Evolutionary conservation across 2,797 vertebrate genomes (phyloP).

Genomic region (Sebastes iracundus): DNA sequence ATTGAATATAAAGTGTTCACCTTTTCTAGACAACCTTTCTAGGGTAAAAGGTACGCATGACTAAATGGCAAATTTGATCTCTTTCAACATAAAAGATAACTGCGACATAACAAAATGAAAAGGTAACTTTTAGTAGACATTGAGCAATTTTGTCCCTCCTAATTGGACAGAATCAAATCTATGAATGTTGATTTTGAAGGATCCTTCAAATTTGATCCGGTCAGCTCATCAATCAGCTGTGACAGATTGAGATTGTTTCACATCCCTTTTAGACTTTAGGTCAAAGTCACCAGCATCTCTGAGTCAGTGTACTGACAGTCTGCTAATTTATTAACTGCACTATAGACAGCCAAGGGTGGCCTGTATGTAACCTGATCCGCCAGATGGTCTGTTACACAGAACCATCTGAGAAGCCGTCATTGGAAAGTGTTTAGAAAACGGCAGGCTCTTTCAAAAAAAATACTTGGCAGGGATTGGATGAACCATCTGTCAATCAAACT

Average conservation of each 20-base stretch:
- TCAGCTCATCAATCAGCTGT: neutral
- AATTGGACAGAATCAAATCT: neutral
- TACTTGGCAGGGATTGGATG: too few species aligned
- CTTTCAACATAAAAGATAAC: neutral
- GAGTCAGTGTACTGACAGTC: too few species aligned
- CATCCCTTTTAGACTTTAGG: too few species aligned
- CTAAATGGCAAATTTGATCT: neutral
- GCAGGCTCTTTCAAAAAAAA: too few species aligned
- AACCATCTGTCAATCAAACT: too few species aligned
- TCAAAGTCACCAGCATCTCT: neutral
- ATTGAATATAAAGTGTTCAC: too few species aligned
- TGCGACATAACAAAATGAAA: neutral
- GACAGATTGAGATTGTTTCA: neutral
- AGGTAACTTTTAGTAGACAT: neutral
- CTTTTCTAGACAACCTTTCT: neutral
- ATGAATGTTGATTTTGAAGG: neutral
- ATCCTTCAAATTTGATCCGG: neutral
- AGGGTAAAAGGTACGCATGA: neutral
- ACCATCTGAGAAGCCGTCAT: too few species aligned
- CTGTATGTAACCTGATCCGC: too few species aligned
- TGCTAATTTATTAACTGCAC: too few species aligned
- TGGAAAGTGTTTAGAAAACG: too few species aligned
- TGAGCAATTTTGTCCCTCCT: neutral
- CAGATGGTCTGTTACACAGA: too few species aligned
- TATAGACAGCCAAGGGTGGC: too few species aligned